A percentile compares a stretch with the other conserved stretches of the same genome.
These are phyloP conservation scores for Himalopsyche japonica DNA, from an alignment of 2,888 invertebrate genomes.

Conservation along the genomic window DNA sequence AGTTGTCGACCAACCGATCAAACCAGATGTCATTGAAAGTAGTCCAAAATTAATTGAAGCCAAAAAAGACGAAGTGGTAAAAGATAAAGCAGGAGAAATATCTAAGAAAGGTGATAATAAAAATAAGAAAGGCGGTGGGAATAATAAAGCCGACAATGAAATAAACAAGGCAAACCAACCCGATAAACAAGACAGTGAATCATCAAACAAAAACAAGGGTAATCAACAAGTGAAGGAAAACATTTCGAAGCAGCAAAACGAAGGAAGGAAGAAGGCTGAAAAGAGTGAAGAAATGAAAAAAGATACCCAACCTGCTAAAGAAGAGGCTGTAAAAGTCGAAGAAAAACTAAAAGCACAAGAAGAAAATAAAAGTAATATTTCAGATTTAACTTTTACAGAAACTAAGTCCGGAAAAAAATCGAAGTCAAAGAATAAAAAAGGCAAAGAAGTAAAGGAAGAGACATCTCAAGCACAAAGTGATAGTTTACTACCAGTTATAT, in stretches of 20 bases:
- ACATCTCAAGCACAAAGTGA: background rate
- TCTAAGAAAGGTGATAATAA: conserved; percentile 13
- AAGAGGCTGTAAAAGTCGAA: background rate
- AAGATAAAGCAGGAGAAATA: background rate
- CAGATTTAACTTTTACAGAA: background rate
- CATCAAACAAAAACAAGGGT: background rate
- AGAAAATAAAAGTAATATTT: background rate
- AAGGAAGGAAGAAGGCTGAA: conserved; percentile 4
- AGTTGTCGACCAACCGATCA: conserved; percentile 45
- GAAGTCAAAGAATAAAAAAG: conserved; percentile 19
- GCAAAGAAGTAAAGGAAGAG: conserved; percentile 3
- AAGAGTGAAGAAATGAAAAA: background rate
- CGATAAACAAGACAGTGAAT: background rate
- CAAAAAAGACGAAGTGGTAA: conserved; percentile 26
- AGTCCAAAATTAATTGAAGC: conserved; percentile 44
- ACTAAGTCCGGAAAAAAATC: conserved; percentile 18
- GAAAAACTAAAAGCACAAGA: background rate
- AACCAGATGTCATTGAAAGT: conserved; percentile 42
- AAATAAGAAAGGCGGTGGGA: conserved; percentile 2
- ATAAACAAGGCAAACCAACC: background rate
- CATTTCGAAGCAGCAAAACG: conserved; percentile 7
- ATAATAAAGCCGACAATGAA: background rate
- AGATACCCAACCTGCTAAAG: background rate
- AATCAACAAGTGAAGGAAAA: conserved; percentile 18
- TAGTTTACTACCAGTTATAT: background rate